A percentile compares a stretch with the other conserved stretches of the same genome.
Evolutionary conservation across 1,140 invertebrate genomes (phyloP).

Genomic region (Drosophila obscura): DNA sequence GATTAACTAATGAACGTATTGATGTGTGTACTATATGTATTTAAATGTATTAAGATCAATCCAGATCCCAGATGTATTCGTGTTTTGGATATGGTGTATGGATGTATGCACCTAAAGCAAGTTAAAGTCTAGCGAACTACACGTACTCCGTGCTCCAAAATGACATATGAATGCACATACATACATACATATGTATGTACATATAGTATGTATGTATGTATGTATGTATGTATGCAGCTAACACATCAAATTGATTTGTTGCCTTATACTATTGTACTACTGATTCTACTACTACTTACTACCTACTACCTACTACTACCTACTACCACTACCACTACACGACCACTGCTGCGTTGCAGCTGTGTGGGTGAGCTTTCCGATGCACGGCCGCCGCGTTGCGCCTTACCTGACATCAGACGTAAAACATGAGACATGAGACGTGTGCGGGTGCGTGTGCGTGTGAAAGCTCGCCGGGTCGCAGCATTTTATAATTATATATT

Average conservation of each 20-base stretch:
- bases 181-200: too few relatives aligned
- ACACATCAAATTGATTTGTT: constrained; percentile 61
- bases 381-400: neutral
- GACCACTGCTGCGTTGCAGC: constrained; percentile 24
- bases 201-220: too few relatives aligned
- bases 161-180: neutral
- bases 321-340: constrained; percentile 18
- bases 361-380: constrained; percentile 8
- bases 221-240: constrained; percentile 24
- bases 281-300: neutral
- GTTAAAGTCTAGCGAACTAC: too few relatives aligned
- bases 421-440: neutral
- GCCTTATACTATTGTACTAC: constrained; percentile 34
- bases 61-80: constrained; percentile 24
- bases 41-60: constrained; percentile 9
- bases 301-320: constrained; percentile 1
- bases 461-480: constrained; percentile 20
- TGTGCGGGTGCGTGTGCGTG: neutral
- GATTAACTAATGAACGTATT: neutral
- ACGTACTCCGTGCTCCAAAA: too few relatives aligned
- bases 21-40: constrained; percentile 11
- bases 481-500: constrained; percentile 27
- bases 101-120: neutral
- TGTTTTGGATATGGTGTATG: constrained; percentile 11
- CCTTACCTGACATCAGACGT: neutral